Evolutionary conservation across 1,140 invertebrate genomes (phyloP), one percentile per base, ranked within the genome.

Genomic region (Ceratitis capitata): DNA sequence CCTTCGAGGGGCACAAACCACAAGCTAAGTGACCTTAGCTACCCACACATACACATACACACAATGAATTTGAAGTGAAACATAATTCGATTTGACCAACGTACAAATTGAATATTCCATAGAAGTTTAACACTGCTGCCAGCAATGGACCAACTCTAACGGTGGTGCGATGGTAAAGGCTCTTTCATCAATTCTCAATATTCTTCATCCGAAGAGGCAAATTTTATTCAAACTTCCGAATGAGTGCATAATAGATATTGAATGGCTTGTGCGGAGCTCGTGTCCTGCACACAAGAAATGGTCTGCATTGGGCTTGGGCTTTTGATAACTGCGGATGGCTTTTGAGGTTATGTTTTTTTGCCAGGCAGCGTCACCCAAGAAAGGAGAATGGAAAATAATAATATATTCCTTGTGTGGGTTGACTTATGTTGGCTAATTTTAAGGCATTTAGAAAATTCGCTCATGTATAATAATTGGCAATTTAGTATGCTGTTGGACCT

Each of bases 211-310:
- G 88, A 91, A 39, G 39, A 45, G 88, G 87, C 90, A 91, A 91
- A 91, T 91, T 91, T 91, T 91, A 91, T 91, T 91, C 90, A 91
- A 91, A 91, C 90, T 91, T 91, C 90, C 90, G 89, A 89, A 87
- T 89, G 90, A 91, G 86, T 90, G 89, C 85, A 78, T 78, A 19
- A 2, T 61, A 45, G 7, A 12, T 78, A 78, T 39, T 42, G n/a
- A n/a, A n/a, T n/a, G n/a, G 69, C 7, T 19, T 69, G 32, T 16
- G 4, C 7, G 1, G 12, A 5, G 64, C 69, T 26, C 39, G 1
- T 78, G 23, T 19, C 39, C 69, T 45, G 16, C 69, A n/a, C 29
- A 61, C 29, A 69, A 29, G 39, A n/a, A n/a, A n/a, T n/a, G n/a
- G 61, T 16, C 61, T 35, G 39, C 61, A 23, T 23, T 23, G 19